A percentile compares a stretch with the other conserved stretches of the same genome.
phyloP scores from a whole-genome alignment of 2,113 vertebrate genomes.

The Ibidorhyncha struthersii region DNA sequence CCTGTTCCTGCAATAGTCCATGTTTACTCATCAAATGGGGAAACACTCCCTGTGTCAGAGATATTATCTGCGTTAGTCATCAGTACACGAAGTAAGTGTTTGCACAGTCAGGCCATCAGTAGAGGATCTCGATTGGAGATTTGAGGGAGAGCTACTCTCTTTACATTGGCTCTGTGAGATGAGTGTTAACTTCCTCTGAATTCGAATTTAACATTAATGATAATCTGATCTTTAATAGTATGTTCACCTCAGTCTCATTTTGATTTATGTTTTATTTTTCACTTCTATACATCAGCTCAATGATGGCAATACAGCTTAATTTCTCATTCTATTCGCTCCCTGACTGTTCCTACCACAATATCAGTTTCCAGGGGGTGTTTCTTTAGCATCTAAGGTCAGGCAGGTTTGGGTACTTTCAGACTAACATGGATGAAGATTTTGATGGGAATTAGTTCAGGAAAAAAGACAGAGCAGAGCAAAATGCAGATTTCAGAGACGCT shows the following conservation, averaged over 20 bases:
- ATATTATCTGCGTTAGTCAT: not conserved
- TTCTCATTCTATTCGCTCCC: not conserved
- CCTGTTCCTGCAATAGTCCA: not conserved
- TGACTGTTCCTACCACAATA: not conserved
- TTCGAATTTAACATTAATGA: not conserved
- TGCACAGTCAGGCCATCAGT: not conserved
- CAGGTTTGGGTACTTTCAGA: not conserved
- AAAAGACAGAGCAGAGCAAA: not conserved
- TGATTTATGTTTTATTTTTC: not conserved
- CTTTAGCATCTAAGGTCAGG: not conserved
- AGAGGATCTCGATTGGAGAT: not conserved
- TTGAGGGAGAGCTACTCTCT: not conserved
- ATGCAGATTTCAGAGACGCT: not conserved
- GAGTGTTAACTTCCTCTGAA: not conserved
- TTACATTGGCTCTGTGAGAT: not conserved
- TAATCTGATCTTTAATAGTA: not conserved
- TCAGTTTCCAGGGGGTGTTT: not conserved
- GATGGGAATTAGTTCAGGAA: not conserved
- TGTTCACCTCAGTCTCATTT: not conserved
- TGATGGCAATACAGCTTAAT: not conserved
- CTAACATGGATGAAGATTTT: not conserved
- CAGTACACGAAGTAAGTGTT: not conserved
- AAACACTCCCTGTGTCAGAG: not conserved
- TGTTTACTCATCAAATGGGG: not conserved
- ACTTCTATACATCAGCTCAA: not conserved